These are phyloP conservation scores for Dicentrarchus labrax DNA, from an alignment of 2,113 vertebrate species.

Conservation along the genomic window DNA sequence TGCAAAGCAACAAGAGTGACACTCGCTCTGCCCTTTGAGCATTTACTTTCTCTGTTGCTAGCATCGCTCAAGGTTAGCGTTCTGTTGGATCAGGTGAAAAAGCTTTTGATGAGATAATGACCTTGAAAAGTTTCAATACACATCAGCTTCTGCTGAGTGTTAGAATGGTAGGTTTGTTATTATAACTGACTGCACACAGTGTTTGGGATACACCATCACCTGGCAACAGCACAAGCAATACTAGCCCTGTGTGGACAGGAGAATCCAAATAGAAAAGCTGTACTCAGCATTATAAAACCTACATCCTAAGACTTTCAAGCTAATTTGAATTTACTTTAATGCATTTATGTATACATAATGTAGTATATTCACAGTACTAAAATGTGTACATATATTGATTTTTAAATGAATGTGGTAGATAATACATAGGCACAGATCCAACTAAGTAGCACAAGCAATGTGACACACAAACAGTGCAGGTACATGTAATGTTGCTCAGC, in stretches of 20 bases:
- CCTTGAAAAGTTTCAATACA: neutral
- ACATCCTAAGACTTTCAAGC: neutral
- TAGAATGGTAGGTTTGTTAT: neutral
- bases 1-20: constrained; percentile 4
- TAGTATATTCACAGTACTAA: too few species aligned
- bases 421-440: neutral
- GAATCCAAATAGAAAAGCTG: neutral
- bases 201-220: constrained; percentile 4
- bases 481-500: neutral
- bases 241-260: neutral
- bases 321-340: neutral
- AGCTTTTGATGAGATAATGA: neutral
- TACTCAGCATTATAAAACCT: neutral
- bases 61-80: neutral
- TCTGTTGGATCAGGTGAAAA: neutral
- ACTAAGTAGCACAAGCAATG: neutral
- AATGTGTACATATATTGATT: neutral
- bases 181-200: neutral
- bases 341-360: neutral
- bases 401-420: neutral
- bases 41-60: constrained; percentile 4
- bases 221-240: neutral
- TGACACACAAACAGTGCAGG: neutral
- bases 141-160: too few species aligned
- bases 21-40: neutral